Evolutionary conservation across 1,140 invertebrate genomes (phyloP), one percentile per base, ranked within the genome.

Genomic region (Cydia fagiglandana): DNA sequence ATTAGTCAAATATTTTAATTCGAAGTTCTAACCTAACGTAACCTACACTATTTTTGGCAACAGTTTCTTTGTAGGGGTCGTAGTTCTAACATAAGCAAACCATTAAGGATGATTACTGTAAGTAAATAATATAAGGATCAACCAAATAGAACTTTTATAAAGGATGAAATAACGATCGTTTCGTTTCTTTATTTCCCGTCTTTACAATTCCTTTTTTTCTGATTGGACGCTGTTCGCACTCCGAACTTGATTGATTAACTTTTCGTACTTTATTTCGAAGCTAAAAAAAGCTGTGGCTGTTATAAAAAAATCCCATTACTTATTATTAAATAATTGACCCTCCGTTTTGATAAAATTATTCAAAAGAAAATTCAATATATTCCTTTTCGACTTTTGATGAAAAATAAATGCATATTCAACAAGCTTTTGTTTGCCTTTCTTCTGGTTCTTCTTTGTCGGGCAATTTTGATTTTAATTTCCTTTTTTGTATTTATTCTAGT

Each of bases 211-310:
- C 24, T 13, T 38, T 68, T 28, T 68, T 34, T 68, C 64, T 34
- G 64, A 68, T 68, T 68, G 28, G 30, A 15, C 30, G 34, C 6
- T 34, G 64, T 68, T 68, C 30, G 3, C 30, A n/a, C 15, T 34
- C 28, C 10, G 15, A 68, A 41, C 64, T 68, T 68, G 64, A 68
- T 38, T 68, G 64, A 34, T 38, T 68, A n/a, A 68, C 64, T 68
- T 68, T 68, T 38, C 17, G n/a, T n/a, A n/a, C n/a, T 28, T 38
- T 68, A 34, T n/a, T 68, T 68, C 64, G 5, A 38, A 15, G 10
- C n/a, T 38, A 34, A 38, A 41, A 64, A 28, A 68, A 66, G 15
- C 13, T 20, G 0, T 34, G n/a, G n/a, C 28, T 38, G 13, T 34
- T 15, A 68, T 41, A 13, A 24, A 68, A 68, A 68, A n/a, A 1